Evolutionary conservation across 2,797 vertebrate genomes (phyloP).

Genomic region (Enteromius thamalakanensis): DNA sequence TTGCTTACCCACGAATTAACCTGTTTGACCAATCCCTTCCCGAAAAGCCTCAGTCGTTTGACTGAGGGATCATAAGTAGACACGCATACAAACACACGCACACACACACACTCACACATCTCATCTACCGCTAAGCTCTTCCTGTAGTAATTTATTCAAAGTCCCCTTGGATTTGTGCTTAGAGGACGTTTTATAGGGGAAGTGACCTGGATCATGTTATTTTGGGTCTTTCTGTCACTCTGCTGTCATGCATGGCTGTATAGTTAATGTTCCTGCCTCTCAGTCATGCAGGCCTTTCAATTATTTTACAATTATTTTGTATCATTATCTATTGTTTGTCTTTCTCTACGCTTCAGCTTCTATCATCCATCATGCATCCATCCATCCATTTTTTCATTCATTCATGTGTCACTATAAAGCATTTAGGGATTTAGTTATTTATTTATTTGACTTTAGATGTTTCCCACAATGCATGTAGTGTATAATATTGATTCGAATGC

Average conservation of each 20-base stretch:
- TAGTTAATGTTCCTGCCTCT: conserved; percentile 37
- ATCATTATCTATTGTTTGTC: conserved; percentile 41
- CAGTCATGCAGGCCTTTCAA: conserved; percentile 30
- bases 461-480: neutral
- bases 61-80: neutral
- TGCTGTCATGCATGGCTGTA: conserved; percentile 36
- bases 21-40: conserved; percentile 45
- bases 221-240: conserved; percentile 41
- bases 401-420: conserved; percentile 17
- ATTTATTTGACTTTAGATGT: neutral
- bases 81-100: neutral
- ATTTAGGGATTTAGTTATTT: neutral
- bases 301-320: conserved; percentile 40
- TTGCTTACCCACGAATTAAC: conserved; percentile 50
- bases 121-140: conserved; percentile 40
- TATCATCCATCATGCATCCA: conserved; percentile 37
- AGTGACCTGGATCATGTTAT: conserved; percentile 58
- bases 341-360: conserved; percentile 21
- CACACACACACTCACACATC: neutral
- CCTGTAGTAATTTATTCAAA: conserved; percentile 58
- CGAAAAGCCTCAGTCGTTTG: neutral
- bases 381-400: conserved; percentile 2
- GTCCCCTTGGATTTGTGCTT: conserved; percentile 50
- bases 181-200: conserved; percentile 51
- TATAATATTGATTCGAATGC: conserved; percentile 8